These are phyloP conservation scores for Xerus rutilus DNA, from an alignment of 2,797 vertebrate genomes.

Conservation along the genomic window DNA sequence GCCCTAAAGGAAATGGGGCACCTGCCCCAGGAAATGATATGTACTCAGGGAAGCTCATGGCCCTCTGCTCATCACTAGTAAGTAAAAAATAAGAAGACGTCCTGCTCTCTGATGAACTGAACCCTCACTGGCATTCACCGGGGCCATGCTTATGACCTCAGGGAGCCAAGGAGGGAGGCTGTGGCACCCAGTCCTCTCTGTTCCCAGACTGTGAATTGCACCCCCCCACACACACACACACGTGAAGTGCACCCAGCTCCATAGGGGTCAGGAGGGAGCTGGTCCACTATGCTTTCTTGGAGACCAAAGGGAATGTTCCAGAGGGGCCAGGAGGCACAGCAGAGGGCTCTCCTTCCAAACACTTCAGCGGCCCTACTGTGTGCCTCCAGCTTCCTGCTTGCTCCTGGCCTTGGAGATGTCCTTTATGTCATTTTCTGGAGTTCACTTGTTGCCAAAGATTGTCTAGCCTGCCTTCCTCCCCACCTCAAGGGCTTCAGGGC, in stretches of 20 bases:
- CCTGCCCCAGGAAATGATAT: background rate
- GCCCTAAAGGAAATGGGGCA: background rate
- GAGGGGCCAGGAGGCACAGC: fast-evolving
- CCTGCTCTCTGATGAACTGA: fast-evolving
- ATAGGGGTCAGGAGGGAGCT: background rate
- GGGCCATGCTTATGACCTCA: fast-evolving
- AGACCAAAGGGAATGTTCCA: no score
- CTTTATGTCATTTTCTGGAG: fast-evolving
- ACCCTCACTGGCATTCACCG: fast-evolving
- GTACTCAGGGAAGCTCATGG: background rate
- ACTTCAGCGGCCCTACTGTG: fast-evolving
- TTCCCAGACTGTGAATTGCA: fast-evolving
- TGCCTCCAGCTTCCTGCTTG: background rate
- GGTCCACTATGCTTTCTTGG: no score
- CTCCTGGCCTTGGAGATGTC: background rate
- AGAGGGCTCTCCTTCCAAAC: background rate
- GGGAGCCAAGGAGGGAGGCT: background rate
- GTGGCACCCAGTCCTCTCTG: fast-evolving
- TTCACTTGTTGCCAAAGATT: background rate
- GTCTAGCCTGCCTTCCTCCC: fast-evolving
- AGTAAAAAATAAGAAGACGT: no score
- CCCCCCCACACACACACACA: background rate
- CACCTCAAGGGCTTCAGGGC: background rate
- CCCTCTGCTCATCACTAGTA: no score
- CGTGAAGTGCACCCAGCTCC: no score